phyloP scores from a whole-genome alignment of 2,113 vertebrate genomes.

The Aegithalos caudatus region DNA sequence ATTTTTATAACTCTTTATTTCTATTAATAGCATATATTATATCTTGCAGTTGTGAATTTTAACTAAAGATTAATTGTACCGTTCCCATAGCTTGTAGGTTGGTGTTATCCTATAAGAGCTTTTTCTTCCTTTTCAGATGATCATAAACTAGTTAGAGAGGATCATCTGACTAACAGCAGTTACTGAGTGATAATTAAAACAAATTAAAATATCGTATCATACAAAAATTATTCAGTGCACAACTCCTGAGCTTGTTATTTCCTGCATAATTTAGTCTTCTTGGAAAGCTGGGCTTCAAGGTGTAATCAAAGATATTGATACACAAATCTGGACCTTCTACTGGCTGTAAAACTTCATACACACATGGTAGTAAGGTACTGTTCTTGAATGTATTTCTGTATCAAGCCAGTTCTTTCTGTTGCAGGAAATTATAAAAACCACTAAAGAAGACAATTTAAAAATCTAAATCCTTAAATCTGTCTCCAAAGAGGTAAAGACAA shows the following conservation, averaged over 20 bases:
- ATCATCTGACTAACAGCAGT: background rate
- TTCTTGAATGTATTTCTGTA: background rate
- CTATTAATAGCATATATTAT: background rate
- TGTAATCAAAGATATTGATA: background rate
- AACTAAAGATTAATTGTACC: background rate
- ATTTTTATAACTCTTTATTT: background rate
- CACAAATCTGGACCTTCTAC: background rate
- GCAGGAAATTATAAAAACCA: slow-evolving; percentile 34
- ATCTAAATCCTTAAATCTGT: slow-evolving; percentile 40
- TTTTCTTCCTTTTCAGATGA: background rate
- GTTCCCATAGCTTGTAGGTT: background rate
- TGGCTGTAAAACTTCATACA: background rate
- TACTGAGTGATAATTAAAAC: background rate
- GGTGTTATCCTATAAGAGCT: background rate
- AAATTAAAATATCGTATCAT: background rate
- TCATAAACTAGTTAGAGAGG: background rate
- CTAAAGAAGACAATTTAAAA: slow-evolving; percentile 48
- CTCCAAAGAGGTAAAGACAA: slow-evolving; percentile 62
- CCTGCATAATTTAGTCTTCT: background rate
- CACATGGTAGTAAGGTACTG: background rate
- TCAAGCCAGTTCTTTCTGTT: background rate
- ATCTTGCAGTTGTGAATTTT: background rate
- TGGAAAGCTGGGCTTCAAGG: background rate
- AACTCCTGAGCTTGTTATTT: background rate
- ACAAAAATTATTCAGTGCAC: background rate